Evolutionary conservation across 2,888 invertebrate genomes (phyloP), one percentile per base, ranked within the genome.

Genomic region (Nymphalis urticae): DNA sequence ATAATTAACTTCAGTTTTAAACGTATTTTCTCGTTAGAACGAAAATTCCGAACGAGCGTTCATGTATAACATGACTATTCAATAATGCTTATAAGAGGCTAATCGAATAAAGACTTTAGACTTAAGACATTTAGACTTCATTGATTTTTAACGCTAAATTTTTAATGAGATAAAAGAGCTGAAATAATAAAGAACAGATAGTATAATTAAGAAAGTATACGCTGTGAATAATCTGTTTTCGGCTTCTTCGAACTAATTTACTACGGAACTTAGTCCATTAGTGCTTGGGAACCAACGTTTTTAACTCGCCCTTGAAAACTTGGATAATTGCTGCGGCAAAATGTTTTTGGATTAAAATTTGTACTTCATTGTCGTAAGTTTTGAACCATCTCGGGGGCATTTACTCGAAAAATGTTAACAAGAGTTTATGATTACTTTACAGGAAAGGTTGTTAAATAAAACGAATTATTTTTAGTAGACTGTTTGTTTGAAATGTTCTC

Each of bases 271-370:
- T 75, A 66, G 42, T 68, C 71, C 72, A 74, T 74, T 73, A 75
- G 72, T 72, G 68, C 64, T 73, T 66, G 48, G 61, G 70, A 70
- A 65, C 62, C 54, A 67, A 68, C 64, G 47, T 70, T 71, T 71
- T 72, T 69, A 72, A 66, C 61, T 67, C 69, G 71, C 62, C 73
- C 68, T 73, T 72, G 64, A 72, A 70, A 67, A 72, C 62, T 70
- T 71, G 27, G 60, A 32, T 72, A 73, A 70, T 73, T 68, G 66
- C 64, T 70, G 61, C 58, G 69, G 71, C 63, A 69, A 66, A 73
- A 75, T 73, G 73, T 69, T 71, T 68, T 69, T 62, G 64, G 61
- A 67, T 72, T 71, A 70, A 72, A 75, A 68, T 73, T 64, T 69
- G 66, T 69, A 70, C 59, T 47, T 58, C 63, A 64, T 54, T 70